A percentile compares a stretch with the other conserved stretches of the same genome.
Evolutionary conservation across 2,797 vertebrate species (phyloP).

Genomic region (Poliocrania exsul): DNA sequence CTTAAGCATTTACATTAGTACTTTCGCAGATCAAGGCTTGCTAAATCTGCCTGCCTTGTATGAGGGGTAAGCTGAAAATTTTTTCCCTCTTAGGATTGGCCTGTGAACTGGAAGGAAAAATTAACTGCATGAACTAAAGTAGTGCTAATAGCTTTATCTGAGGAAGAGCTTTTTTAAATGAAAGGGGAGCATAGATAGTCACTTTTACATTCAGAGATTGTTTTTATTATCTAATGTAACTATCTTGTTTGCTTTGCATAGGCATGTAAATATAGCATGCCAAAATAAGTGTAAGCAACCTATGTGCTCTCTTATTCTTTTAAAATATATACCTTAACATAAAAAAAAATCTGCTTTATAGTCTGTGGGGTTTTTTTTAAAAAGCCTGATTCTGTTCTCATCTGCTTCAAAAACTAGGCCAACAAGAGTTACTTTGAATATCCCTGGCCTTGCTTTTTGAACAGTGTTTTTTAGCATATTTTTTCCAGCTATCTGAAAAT

Average conservation of each 20-base stretch:
- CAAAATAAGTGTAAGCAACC: neutral
- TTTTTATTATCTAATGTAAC: neutral
- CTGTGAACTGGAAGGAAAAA: slow-evolving; percentile 10
- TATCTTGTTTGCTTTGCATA: neutral
- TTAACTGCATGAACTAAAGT: neutral
- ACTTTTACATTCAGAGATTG: neutral
- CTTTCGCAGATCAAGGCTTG: slow-evolving; percentile 15
- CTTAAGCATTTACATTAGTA: slow-evolving; percentile 3
- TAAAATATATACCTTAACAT: neutral
- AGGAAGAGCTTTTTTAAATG: neutral
- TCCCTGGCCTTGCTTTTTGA: neutral
- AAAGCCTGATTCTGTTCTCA: neutral
- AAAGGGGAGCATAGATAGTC: neutral
- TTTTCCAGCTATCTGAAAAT: neutral
- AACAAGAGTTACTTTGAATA: neutral
- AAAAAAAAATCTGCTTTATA: neutral
- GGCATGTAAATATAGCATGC: neutral
- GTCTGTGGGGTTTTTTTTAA: neutral
- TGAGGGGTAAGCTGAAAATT: neutral
- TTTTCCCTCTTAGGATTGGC: neutral
- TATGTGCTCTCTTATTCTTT: neutral
- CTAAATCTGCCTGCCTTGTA: neutral
- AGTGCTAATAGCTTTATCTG: neutral
- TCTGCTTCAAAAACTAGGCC: neutral
- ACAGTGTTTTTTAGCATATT: neutral